These are phyloP conservation scores for Laspeyria flexula DNA, from an alignment of 2,888 invertebrate species.

Conservation along the genomic window DNA sequence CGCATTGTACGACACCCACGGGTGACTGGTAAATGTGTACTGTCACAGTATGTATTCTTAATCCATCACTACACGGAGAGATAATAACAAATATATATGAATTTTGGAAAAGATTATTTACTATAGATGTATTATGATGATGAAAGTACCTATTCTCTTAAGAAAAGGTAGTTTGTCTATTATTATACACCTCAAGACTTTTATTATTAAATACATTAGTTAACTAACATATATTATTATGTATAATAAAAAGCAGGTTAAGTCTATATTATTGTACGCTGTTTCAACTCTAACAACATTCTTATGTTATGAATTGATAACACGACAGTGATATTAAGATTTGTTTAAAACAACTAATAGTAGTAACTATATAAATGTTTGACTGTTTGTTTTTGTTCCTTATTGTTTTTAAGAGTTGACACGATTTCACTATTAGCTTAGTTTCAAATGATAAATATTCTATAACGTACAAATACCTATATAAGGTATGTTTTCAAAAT, in stretches of 20 bases:
- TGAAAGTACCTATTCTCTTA: no score
- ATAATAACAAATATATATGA: no score
- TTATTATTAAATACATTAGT: no score
- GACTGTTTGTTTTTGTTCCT: constrained; percentile 29
- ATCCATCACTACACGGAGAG: no score
- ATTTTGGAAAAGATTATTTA: no score
- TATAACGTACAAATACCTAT: constrained; percentile 2
- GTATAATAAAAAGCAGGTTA: constrained; percentile 13
- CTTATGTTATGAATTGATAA: constrained; percentile 32
- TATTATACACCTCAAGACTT: no score
- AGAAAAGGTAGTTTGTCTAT: no score
- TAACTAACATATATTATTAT: background rate
- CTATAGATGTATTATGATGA: no score
- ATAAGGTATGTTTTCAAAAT: constrained; percentile 17
- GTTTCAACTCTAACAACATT: constrained; percentile 8
- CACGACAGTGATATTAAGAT: constrained; percentile 34
- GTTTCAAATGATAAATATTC: constrained; percentile 21
- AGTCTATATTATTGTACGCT: constrained; percentile 17
- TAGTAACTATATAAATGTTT: constrained; percentile 22
- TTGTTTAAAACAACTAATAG: constrained; percentile 36
- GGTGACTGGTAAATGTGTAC: no score
- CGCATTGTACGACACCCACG: no score
- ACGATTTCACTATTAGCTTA: constrained; percentile 28
- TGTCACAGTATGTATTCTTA: no score
- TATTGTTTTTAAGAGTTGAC: constrained; percentile 32